Evolutionary conservation across 2,113 vertebrate species (phyloP).

Genomic region (Crotalus helleri): DNA sequence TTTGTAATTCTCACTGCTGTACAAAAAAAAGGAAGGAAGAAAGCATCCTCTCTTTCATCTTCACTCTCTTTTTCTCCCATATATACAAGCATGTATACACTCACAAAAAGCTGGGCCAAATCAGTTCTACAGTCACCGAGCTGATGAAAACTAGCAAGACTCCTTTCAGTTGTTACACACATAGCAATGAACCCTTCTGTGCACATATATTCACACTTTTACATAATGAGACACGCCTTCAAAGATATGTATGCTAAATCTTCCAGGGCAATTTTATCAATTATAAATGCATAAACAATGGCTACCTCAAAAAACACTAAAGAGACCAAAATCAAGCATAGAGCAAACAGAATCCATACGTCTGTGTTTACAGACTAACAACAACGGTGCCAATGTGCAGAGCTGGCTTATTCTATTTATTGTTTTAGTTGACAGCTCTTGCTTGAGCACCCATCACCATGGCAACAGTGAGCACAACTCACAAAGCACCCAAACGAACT

Average conservation of each 20-base stretch:
- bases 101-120: neutral
- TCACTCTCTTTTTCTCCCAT: neutral
- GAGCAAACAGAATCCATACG: slow-evolving; percentile 38
- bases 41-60: neutral
- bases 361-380: neutral
- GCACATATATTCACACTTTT: neutral
- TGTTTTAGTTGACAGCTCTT: slow-evolving; percentile 62
- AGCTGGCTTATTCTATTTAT: slow-evolving; percentile 51
- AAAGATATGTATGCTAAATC: neutral
- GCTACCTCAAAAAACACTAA: neutral
- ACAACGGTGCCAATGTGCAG: neutral
- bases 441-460: slow-evolving; percentile 70
- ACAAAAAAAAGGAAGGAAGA: neutral
- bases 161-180: neutral
- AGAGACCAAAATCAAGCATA: neutral
- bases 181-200: neutral
- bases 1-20: neutral
- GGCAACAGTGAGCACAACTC: slow-evolving; percentile 65
- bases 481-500: slow-evolving; percentile 63
- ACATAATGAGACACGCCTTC: neutral
- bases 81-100: neutral
- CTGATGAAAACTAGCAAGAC: neutral
- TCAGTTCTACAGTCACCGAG: neutral
- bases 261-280: neutral
- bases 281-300: neutral